A percentile compares a stretch with the other conserved stretches of the same genome.
Conservation (phyloP, 2,888 invertebrate genomes). For the Epinotia ramella region DNA sequence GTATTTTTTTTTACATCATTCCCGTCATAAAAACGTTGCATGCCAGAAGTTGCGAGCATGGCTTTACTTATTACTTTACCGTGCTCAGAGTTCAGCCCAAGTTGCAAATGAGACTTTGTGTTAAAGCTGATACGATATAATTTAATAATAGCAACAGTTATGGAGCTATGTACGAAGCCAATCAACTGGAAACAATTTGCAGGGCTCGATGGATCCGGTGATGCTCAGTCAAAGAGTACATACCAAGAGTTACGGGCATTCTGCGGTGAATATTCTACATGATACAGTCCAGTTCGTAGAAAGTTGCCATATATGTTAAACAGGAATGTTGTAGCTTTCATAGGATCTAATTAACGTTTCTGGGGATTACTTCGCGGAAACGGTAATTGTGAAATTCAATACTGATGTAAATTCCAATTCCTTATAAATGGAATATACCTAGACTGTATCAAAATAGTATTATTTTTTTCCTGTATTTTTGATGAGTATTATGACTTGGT, state of each 20-base stretch:
- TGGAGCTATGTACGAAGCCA: slow-evolving; percentile 20
- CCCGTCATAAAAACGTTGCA: neutral
- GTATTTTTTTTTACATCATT: neutral
- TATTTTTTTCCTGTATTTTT: too few relatives aligned
- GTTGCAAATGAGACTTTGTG: slow-evolving; percentile 17
- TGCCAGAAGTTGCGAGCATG: slow-evolving; percentile 7
- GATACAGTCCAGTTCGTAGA: neutral
- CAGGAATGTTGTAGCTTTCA: neutral
- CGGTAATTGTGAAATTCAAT: neutral
- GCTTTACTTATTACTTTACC: slow-evolving; percentile 6
- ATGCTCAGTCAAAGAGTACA: slow-evolving; percentile 40
- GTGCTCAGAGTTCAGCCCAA: neutral
- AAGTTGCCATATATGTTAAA: neutral
- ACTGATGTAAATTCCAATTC: neutral
- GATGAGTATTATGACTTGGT: too few relatives aligned
- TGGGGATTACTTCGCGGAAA: neutral
- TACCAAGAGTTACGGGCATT: slow-evolving; percentile 23
- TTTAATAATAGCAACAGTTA: slow-evolving; percentile 18
- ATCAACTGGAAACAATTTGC: slow-evolving; percentile 43
- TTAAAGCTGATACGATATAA: neutral
- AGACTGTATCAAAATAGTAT: too few relatives aligned
- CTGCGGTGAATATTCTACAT: slow-evolving; percentile 6
- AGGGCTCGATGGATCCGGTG: slow-evolving; percentile 33
- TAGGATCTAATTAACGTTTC: too few relatives aligned
- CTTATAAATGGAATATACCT: neutral